Conservation (phyloP, 2,797 vertebrate genomes). For the Stomatorhinus walkeri region DNA sequence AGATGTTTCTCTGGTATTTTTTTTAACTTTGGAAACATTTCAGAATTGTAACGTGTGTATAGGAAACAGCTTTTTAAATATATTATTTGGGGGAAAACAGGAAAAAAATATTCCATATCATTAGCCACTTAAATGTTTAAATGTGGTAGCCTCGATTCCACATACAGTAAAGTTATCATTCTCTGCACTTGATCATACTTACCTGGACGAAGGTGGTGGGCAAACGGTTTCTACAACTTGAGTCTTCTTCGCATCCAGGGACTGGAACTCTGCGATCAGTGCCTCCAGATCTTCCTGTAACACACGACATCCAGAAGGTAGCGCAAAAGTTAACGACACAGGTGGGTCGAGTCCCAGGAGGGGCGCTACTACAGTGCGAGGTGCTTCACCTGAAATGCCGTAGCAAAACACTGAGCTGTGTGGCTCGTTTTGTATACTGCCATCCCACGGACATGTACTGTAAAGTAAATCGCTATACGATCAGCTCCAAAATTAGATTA, state of each 20-base stretch:
- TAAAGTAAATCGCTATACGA: background rate
- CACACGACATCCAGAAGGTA: background rate
- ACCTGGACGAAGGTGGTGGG: constrained; percentile 78
- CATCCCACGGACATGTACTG: background rate
- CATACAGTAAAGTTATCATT: background rate
- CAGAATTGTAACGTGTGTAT: background rate
- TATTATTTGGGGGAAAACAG: background rate
- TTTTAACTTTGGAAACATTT: background rate
- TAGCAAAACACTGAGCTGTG: background rate
- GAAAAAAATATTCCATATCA: background rate
- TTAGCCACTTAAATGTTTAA: background rate
- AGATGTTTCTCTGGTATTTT: background rate
- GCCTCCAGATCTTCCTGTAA: constrained; percentile 86
- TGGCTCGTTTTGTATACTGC: background rate
- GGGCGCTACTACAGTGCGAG: background rate
- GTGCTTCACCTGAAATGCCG: background rate
- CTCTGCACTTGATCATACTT: constrained; percentile 18
- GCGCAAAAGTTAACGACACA: background rate
- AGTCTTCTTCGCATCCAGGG: constrained; percentile 79
- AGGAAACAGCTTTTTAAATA: background rate
- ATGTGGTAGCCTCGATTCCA: background rate
- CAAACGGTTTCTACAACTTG: constrained; percentile 74
- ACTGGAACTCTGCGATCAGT: constrained; percentile 88
- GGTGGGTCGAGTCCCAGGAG: background rate
- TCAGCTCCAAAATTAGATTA: background rate